These are phyloP conservation scores for Scartelaos histophorus DNA, from an alignment of 2,113 vertebrate genomes.

Conservation along the genomic window DNA sequence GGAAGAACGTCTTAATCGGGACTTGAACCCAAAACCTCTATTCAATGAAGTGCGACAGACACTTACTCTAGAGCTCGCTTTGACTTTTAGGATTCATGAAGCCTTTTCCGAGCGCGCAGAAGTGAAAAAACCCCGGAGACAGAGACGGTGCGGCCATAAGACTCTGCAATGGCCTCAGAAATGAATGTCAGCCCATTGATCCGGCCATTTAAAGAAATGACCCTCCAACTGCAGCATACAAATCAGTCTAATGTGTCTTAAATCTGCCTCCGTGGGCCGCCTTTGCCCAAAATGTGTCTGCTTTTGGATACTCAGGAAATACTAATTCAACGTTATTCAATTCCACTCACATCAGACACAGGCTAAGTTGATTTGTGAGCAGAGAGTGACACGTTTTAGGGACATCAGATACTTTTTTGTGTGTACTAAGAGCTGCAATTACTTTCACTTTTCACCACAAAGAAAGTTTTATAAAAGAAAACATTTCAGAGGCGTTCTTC, in stretches of 20 bases:
- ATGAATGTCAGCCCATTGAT: conserved; percentile 36
- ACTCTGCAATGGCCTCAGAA: conserved; percentile 20
- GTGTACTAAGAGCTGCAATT: conserved; percentile 8
- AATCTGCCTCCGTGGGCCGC: conserved; percentile 2
- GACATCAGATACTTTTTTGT: not conserved
- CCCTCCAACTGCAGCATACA: conserved; percentile 24
- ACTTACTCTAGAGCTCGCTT: not conserved
- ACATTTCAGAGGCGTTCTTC: not conserved
- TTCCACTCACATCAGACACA: not conserved
- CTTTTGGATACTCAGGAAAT: not conserved
- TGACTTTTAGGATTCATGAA: conserved; percentile 2
- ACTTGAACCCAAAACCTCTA: not conserved
- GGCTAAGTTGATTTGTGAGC: not conserved
- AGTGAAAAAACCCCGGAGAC: conserved; percentile 10
- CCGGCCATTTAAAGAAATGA: conserved; percentile 31
- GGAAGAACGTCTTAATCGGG: not conserved
- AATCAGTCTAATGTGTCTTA: conserved; percentile 16
- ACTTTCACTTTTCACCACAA: not conserved
- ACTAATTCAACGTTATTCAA: not conserved
- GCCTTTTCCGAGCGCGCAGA: conserved; percentile 3
- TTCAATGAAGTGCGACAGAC: not conserved
- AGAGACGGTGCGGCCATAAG: conserved; percentile 15
- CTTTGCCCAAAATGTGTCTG: not conserved
- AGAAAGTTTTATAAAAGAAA: not conserved
- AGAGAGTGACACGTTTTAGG: not conserved